Evolutionary conservation across 2,888 invertebrate genomes (phyloP).

Genomic region (Andrena praecox): DNA sequence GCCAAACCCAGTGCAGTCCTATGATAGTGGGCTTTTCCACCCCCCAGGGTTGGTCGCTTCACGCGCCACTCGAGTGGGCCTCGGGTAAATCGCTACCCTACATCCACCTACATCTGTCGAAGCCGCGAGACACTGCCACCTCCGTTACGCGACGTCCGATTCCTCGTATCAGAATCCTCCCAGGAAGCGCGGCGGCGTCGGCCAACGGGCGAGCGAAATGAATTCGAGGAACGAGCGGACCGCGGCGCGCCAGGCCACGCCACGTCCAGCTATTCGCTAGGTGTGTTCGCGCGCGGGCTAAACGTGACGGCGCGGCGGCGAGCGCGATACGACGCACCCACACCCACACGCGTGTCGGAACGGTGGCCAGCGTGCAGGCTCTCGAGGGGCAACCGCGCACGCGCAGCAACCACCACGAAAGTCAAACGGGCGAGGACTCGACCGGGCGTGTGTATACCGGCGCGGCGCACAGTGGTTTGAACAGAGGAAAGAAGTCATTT

Average conservation of each 20-base stretch:
- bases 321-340: slow-evolving; percentile 62
- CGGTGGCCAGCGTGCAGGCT: neutral
- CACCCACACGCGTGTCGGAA: slow-evolving; percentile 30
- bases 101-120: too few species aligned
- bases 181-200: too few species aligned
- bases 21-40: too few species aligned
- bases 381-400: slow-evolving; percentile 21
- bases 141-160: too few species aligned
- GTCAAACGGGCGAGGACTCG: slow-evolving; percentile 7
- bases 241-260: slow-evolving; percentile 48
- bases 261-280: slow-evolving; percentile 63
- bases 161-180: too few species aligned
- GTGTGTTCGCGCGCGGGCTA: slow-evolving; percentile 54
- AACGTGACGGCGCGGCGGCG: slow-evolving; percentile 44
- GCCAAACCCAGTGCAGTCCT: too few species aligned
- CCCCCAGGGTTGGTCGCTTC: too few species aligned
- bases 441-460: neutral
- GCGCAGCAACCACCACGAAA: slow-evolving; percentile 13
- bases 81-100: too few species aligned
- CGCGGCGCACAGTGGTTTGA: too few species aligned
- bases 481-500: too few species aligned
- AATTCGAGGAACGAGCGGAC: slow-evolving; percentile 60
- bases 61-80: too few species aligned
- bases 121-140: too few species aligned
- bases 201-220: slow-evolving; percentile 18